phyloP scores from a whole-genome alignment of 2,888 invertebrate genomes.

The Ischnura elegans region DNA sequence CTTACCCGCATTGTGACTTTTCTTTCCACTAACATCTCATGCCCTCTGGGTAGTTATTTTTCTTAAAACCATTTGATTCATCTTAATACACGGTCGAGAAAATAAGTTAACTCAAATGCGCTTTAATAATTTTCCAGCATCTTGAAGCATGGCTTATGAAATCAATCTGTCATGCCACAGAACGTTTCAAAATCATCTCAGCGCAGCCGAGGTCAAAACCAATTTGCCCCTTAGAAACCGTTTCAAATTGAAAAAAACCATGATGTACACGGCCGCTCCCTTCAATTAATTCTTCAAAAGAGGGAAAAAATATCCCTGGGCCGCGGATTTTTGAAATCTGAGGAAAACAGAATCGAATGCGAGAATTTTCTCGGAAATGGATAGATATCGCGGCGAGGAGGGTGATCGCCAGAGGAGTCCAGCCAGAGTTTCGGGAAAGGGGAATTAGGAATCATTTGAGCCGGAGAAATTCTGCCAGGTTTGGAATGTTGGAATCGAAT shows the following conservation, averaged over 20 bases:
- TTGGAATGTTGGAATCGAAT: neutral
- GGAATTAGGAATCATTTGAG: neutral
- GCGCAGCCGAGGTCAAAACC: no score
- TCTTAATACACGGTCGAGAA: no score
- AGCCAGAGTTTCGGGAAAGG: neutral
- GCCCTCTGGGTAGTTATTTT: no score
- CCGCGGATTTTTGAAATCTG: neutral
- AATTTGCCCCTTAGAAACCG: neutral
- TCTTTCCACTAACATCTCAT: no score
- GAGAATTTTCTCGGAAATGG: neutral
- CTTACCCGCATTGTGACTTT: no score
- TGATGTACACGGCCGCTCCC: neutral
- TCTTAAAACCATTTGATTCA: no score
- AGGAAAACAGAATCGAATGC: neutral
- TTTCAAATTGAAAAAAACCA: neutral
- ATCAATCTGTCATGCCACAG: no score
- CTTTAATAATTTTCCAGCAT: no score
- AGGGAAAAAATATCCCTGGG: neutral
- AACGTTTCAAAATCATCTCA: no score
- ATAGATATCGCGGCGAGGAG: neutral
- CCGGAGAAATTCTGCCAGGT: neutral
- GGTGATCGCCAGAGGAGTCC: neutral
- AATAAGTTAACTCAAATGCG: no score
- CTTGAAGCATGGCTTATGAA: no score
- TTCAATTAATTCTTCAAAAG: neutral